Evolutionary conservation across 2,113 vertebrate species (phyloP), one percentile per base, ranked within the genome.

Genomic region (Choloepus hoffmanni): DNA sequence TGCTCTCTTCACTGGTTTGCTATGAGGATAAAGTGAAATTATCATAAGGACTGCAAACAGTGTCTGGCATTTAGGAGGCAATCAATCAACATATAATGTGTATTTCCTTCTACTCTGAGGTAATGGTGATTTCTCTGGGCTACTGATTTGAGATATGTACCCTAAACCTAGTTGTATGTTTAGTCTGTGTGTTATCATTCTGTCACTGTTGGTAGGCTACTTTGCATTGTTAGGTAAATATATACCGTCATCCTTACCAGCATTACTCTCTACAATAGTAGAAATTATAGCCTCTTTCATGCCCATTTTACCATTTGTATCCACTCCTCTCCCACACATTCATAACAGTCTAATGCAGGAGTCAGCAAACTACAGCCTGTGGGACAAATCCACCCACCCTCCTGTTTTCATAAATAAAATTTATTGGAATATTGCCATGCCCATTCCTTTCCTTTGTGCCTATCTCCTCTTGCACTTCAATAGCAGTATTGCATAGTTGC

Each of bases 1-100:
- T 77, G 10, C 23, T 85, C 12, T 77, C 26, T 92, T 86, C 45
- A 94, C 30, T 73, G 12, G 43, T 5, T 73, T 62, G 14, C 86
- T 62, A 68, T 73, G 92, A 86, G 67, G 23, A 48, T 85, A 65
- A 33, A 83, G 40, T 76, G 13, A 96, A 90, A 62, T 68, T 62
- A 45, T 62, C 77, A 30, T 36, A 77, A 73, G n/a, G 73, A 1
- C 62, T 24, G 53, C n/a, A 83, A 92, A 48, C 2, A 40, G 2
- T 84, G 24, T 30, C 28, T 76, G 48, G 43, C 14, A 83, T 85
- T 89, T 83, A 72, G 48, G 30, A 84, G 19, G 26, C 40, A 78
- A 45, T 89, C 13, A 10, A 3, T 76, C 21, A 63, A 26, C 36
- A 89, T 77, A 62, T 73, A 33, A 76, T 85, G 43, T 72, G 0